These are phyloP conservation scores for Lepilemur ruficaudatus DNA, from an alignment of 2,797 vertebrate genomes.

Conservation along the genomic window DNA sequence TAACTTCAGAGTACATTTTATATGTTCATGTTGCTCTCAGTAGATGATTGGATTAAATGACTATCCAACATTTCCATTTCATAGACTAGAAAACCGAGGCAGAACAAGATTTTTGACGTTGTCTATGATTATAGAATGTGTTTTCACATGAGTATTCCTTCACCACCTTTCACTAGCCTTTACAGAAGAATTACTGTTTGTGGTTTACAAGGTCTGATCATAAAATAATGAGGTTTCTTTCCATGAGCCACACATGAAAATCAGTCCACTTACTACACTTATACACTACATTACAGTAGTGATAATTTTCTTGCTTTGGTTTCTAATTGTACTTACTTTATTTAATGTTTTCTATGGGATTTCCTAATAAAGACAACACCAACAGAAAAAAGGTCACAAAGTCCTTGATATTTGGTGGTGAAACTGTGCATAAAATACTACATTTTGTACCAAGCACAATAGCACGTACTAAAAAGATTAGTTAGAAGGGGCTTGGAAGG, in stretches of 20 bases:
- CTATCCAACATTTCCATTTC: constrained; percentile 18
- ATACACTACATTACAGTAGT: not conserved
- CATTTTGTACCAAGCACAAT: constrained; percentile 36
- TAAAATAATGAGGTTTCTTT: constrained; percentile 35
- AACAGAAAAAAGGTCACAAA: constrained; percentile 32
- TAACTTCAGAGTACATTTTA: not conserved
- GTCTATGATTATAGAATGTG: constrained; percentile 1
- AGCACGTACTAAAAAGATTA: constrained; percentile 46
- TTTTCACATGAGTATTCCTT: constrained; percentile 19
- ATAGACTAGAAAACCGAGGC: constrained; percentile 15
- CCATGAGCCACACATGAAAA: not conserved
- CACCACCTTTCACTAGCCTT: not conserved
- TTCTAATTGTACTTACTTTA: constrained; percentile 48
- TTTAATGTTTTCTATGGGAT: constrained; percentile 17
- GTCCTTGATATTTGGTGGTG: not conserved
- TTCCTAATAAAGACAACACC: not conserved
- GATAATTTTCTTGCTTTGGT: constrained; percentile 46
- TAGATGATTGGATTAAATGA: not conserved
- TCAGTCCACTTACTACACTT: not conserved
- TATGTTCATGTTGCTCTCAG: not conserved
- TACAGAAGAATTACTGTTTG: constrained; percentile 18
- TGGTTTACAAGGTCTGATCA: constrained; percentile 13
- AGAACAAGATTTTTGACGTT: constrained; percentile 6
- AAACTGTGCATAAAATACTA: constrained; percentile 35
- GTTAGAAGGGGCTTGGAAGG: constrained; percentile 45